Conservation (phyloP, 2,888 invertebrate genomes). For the Luffia ferchaultella region DNA sequence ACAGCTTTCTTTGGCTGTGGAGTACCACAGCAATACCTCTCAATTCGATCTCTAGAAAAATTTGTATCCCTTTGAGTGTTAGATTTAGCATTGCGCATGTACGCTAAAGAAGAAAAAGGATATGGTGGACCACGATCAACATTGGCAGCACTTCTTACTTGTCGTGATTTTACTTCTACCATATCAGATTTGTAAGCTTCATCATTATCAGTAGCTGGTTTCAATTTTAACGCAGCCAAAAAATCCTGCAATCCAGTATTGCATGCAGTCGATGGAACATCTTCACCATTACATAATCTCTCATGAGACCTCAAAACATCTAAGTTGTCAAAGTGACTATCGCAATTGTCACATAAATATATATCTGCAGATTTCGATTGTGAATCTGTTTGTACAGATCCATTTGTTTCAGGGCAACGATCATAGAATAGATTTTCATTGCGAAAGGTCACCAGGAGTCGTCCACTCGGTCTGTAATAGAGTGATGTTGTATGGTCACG, state of each 20-base stretch:
- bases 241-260: slow-evolving; percentile 41
- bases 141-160: slow-evolving; percentile 35
- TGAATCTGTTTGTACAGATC: slow-evolving; percentile 50
- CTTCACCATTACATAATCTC: slow-evolving; percentile 49
- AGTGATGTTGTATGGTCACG: slow-evolving; percentile 77
- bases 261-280: slow-evolving; percentile 25
- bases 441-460: slow-evolving; percentile 76
- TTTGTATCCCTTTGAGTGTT: slow-evolving; percentile 35
- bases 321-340: slow-evolving; percentile 71
- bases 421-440: slow-evolving; percentile 75
- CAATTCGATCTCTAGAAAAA: slow-evolving; percentile 45
- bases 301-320: slow-evolving; percentile 46
- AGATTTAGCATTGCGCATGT: slow-evolving; percentile 39
- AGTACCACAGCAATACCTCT: slow-evolving; percentile 39
- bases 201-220: slow-evolving; percentile 23
- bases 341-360: slow-evolving; percentile 79
- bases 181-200: slow-evolving; percentile 13
- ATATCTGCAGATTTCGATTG: slow-evolving; percentile 72
- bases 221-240: slow-evolving; percentile 43
- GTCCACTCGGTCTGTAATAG: slow-evolving; percentile 70
- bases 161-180: slow-evolving; percentile 30
- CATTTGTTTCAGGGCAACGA: slow-evolving; percentile 30
- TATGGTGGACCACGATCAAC: slow-evolving; percentile 50
- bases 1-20: slow-evolving; percentile 29
- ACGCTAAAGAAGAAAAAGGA: slow-evolving; percentile 58